Conservation (phyloP, 2,113 vertebrate genomes). For the Castor canadensis region DNA sequence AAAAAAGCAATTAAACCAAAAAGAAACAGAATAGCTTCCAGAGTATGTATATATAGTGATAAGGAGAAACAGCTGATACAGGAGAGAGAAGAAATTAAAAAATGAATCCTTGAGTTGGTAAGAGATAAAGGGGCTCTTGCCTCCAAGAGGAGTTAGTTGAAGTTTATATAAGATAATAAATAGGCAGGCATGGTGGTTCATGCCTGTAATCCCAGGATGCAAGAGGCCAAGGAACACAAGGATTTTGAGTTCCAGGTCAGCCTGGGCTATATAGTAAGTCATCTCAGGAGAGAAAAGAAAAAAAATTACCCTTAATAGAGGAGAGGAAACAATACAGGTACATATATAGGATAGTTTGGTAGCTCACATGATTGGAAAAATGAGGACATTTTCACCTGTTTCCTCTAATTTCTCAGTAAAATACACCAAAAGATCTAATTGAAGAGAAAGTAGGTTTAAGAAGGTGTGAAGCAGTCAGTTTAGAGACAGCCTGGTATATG, state of each 20-base stretch:
- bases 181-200: neutral
- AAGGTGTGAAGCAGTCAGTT: neutral
- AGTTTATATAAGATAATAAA: neutral
- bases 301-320: neutral
- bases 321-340: neutral
- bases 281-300: too few relatives aligned
- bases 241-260: too few relatives aligned
- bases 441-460: neutral
- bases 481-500: neutral
- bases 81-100: neutral
- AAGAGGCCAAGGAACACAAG: too few relatives aligned
- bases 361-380: slow-evolving; percentile 19
- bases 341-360: neutral
- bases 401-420: slow-evolving; percentile 39
- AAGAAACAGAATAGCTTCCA: neutral
- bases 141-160: neutral
- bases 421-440: neutral
- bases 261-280: too few relatives aligned
- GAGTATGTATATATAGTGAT: neutral
- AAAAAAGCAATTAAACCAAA: too few relatives aligned
- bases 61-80: neutral
- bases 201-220: too few relatives aligned
- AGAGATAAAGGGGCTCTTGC: neutral
- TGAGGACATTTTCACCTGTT: neutral
- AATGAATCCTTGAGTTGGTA: neutral